Evolutionary conservation across 1,140 invertebrate species (phyloP).

Genomic region (Drosophila nikananu): DNA sequence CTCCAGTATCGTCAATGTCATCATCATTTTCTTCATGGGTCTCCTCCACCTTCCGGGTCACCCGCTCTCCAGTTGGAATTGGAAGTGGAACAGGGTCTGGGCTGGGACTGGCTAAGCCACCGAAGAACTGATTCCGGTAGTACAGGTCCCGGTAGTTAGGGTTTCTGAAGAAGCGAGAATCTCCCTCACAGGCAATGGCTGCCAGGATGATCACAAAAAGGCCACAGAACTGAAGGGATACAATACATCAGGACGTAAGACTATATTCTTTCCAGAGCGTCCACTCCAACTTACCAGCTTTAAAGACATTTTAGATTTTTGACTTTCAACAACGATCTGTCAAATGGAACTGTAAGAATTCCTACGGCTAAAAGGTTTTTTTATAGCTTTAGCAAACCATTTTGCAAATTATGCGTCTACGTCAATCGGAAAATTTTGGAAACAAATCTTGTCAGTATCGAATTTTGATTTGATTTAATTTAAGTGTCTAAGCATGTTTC

Average conservation of each 20-base stretch:
- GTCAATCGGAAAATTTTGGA: conserved; percentile 10
- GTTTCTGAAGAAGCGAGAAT: conserved; percentile 54
- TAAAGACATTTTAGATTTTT: conserved; percentile 48
- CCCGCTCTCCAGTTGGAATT: conserved; percentile 42
- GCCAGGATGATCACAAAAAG: conserved; percentile 43
- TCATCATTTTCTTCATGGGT: neutral
- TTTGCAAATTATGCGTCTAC: conserved; percentile 30
- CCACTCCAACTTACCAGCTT: conserved; percentile 57
- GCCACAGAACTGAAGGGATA: conserved; percentile 39
- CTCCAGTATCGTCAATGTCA: conserved; percentile 86
- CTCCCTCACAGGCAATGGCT: conserved; percentile 43
- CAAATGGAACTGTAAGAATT: conserved; percentile 62
- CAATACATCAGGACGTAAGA: neutral
- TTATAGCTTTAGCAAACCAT: conserved; percentile 52
- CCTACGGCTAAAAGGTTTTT: conserved; percentile 29
- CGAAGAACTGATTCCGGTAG: conserved; percentile 73
- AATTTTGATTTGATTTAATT: conserved; percentile 75
- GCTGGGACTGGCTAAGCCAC: conserved; percentile 69
- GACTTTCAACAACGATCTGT: conserved; percentile 43
- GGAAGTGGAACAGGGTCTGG: conserved; percentile 39
- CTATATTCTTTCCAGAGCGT: neutral
- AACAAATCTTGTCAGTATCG: conserved; percentile 62
- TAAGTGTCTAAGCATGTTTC: conserved; percentile 23
- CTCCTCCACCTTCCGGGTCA: conserved; percentile 57
- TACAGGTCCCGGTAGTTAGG: conserved; percentile 63